Base-by-base conservation (phyloP, 2,113 vertebrate genomes). In the Leucopsar rothschildi region DNA sequence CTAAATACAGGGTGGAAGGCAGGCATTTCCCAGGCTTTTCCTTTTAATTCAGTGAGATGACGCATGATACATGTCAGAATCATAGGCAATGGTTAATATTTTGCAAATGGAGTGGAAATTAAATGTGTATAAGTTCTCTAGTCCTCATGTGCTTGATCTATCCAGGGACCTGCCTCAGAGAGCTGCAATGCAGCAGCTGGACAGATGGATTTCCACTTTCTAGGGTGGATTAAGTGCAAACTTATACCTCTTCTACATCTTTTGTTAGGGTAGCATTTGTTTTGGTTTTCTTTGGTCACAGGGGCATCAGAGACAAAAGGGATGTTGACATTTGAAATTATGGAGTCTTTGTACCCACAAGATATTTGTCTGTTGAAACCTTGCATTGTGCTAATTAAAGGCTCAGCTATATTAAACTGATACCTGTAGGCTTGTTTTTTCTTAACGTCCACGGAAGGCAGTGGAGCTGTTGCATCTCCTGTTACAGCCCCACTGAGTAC, bases 231-330 rank as follows among this genome's bases (percentile, higher is more conserved):
- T 52, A 27, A 56, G 33, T 42, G 15, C 40, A 70, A 56, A 66
- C 21, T 39, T n/a, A 5, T 1, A 4, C 12, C n/a, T 35, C 25
- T 37, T 53, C 22, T 72, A 20, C 27, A 14, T n/a, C 5, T 72
- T 92, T 42, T n/a, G 14, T 73, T 28, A 39, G 0, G 0, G 8
- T 50, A 72, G 19, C 6, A 1, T 28, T 81, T 6, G 0, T 4
- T 53, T 40, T 55, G 28, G n/a, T 6, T 10, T 68, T 82, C 55
- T 79, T 57, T 63, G 66, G 20, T 25, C 39, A 55, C 1, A 0
- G 20, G 7, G 17, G 8, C 23, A 72, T 68, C 23, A 39, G 69
- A 47, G 27, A 6, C 14, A 47, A 28, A 86, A 76, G 14, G 18
- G 33, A 35, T 24, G 14, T 35, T 83, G 50, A 23, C 31, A 55